These are phyloP conservation scores for Lepidocolaptes lacrymiger DNA, from an alignment of 2,797 vertebrate species.

Conservation along the genomic window DNA sequence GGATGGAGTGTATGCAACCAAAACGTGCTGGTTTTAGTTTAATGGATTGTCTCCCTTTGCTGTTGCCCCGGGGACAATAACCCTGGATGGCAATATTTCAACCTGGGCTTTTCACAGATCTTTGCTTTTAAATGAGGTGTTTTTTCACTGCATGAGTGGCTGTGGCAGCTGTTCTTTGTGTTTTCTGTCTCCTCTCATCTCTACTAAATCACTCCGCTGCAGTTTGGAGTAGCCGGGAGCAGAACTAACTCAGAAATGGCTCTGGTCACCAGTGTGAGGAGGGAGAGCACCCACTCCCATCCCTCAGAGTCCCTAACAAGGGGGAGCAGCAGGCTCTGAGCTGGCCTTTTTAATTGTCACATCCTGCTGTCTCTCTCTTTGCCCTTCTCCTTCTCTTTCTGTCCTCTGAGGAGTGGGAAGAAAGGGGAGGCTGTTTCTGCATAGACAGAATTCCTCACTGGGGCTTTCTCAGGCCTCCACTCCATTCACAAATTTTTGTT, in stretches of 20 bases:
- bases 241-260: slow-evolving; percentile 59
- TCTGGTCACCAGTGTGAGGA: slow-evolving; percentile 54
- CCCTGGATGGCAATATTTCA: slow-evolving; percentile 75
- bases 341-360: background rate
- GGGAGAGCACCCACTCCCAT: slow-evolving; percentile 19
- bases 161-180: slow-evolving; percentile 75
- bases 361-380: slow-evolving; percentile 23
- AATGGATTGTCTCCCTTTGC: slow-evolving; percentile 74
- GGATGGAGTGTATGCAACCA: slow-evolving; percentile 45
- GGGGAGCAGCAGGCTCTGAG: background rate
- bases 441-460: background rate
- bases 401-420: slow-evolving; percentile 25
- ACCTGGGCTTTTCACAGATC: slow-evolving; percentile 75
- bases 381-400: background rate
- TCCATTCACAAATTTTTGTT: background rate
- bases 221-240: slow-evolving; percentile 67
- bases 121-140: slow-evolving; percentile 75
- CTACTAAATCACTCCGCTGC: slow-evolving; percentile 72
- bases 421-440: slow-evolving; percentile 24
- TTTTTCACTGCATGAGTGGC: slow-evolving; percentile 79
- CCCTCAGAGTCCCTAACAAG: slow-evolving; percentile 35
- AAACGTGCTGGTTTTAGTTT: slow-evolving; percentile 76
- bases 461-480: background rate
- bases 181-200: slow-evolving; percentile 76
- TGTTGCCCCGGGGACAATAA: slow-evolving; percentile 64